A percentile compares a stretch with the other conserved stretches of the same genome.
Evolutionary conservation across 2,888 invertebrate species (phyloP).

Genomic region (Xanthostigma xanthostigma): DNA sequence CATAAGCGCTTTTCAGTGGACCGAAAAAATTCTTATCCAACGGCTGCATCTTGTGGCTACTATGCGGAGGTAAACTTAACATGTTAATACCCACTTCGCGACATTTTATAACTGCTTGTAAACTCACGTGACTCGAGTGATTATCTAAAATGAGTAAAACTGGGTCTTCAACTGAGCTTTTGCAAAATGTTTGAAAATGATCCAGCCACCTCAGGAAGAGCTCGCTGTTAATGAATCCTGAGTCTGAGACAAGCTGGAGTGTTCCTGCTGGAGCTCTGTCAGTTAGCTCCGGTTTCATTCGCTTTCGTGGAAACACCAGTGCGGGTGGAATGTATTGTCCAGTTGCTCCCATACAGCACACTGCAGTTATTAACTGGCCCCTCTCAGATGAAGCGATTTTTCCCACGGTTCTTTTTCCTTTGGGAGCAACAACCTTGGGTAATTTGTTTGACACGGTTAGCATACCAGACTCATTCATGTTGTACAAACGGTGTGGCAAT

Average conservation of each 20-base stretch:
- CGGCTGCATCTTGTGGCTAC: no score
- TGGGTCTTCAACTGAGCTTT: no score
- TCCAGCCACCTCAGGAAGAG: slow-evolving; percentile 10
- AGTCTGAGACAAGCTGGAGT: slow-evolving; percentile 15
- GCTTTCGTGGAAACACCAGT: slow-evolving; percentile 16
- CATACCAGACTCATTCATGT: slow-evolving; percentile 6
- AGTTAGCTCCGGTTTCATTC: slow-evolving; percentile 13
- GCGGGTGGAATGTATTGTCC: slow-evolving; percentile 14
- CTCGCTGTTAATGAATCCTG: slow-evolving; percentile 17
- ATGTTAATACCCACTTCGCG: no score
- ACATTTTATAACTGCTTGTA: no score
- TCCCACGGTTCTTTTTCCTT: slow-evolving; percentile 1
- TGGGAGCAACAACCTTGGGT: slow-evolving; percentile 4
- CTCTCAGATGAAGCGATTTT: slow-evolving; percentile 1
- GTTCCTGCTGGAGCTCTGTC: slow-evolving; percentile 16
- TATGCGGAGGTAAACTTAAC: no score
- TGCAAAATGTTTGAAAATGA: slow-evolving; percentile 3
- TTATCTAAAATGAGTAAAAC: no score
- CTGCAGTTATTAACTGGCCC: slow-evolving; percentile 5
- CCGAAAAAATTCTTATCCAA: no score
- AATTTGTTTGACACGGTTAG: slow-evolving; percentile 5
- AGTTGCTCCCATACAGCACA: slow-evolving; percentile 10
- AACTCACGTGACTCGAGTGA: no score
- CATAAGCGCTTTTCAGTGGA: no score
- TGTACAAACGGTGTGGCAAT: slow-evolving; percentile 1